Evolutionary conservation across 2,888 invertebrate genomes (phyloP), one percentile per base, ranked within the genome.

Genomic region (Dermolepida albohirtum): DNA sequence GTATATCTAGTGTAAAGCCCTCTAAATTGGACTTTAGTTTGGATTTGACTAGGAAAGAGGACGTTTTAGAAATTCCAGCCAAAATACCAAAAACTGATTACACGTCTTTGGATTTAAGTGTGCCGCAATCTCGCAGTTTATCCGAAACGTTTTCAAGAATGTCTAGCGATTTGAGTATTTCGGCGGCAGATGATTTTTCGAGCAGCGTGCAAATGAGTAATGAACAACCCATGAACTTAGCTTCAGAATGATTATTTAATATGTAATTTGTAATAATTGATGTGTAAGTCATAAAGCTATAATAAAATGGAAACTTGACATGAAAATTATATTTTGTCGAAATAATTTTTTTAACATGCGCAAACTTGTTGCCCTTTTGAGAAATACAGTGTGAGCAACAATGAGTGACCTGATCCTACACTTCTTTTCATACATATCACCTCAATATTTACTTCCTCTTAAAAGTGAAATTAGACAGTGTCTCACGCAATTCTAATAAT

Each of bases 1-100:
- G 85, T 73, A 83, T 85, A 78, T 84, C 86, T 0, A 79, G 85
- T 27, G 80, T 75, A 6, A 73, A 74, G 44, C 70, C 63, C 83
- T 86, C 74, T 84, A 86, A 73, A 66, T 52, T 66, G 54, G 72
- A 74, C 57, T 80, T 75, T 55, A 76, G 75, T 64, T 70, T 81
- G 59, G 80, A 80, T 74, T 72, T 80, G 39, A 79, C 78, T 62
- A 78, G 69, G 40, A 77, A 72, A 72, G 75, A 68, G 51, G 70
- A 34, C 75, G 78, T 66, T 67, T 72, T 74, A 8, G 89, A 89
- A 67, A 84, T 85, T 65, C 86, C 88, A 49, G 75, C 86, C 10
- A 90, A 90, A 80, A 82, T 89, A 54, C 83, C 87, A 4, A 89
- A 89, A 80, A 80, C 85, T 29, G 88, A 87, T 71, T 83, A 86